These are phyloP conservation scores for Eucidaris tribuloides DNA, from an alignment of 35 echinoderm and acorn worm genomes.

Conservation along the genomic window DNA sequence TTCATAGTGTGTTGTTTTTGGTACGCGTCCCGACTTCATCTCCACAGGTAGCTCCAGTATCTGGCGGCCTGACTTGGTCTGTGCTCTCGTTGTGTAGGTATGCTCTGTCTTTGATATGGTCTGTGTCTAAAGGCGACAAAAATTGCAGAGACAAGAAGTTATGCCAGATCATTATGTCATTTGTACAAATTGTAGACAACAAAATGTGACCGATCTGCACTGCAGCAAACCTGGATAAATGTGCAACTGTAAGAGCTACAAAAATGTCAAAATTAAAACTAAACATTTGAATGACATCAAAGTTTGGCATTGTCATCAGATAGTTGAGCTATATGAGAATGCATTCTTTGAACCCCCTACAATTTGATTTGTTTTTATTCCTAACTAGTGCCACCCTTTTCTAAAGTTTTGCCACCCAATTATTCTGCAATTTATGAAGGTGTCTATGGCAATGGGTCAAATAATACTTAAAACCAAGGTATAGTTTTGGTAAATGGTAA, in stretches of 20 bases:
- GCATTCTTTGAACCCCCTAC: too few species aligned
- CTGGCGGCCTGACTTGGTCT: constrained; percentile 66
- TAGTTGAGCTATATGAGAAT: too few species aligned
- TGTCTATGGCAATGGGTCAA: too few species aligned
- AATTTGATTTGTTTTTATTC: too few species aligned
- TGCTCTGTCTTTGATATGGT: constrained; percentile 43
- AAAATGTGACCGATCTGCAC: neutral
- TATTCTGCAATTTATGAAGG: too few species aligned
- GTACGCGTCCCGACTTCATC: constrained; percentile 41
- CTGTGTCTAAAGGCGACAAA: neutral
- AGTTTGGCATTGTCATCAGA: too few species aligned
- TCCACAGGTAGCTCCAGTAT: constrained; percentile 58
- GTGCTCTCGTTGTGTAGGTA: constrained; percentile 80
- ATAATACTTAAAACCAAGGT: too few species aligned
- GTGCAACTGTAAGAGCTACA: neutral
- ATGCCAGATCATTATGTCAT: neutral
- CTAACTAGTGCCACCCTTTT: too few species aligned
- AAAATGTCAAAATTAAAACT: neutral
- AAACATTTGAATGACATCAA: neutral
- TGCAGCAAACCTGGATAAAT: neutral
- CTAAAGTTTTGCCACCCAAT: too few species aligned
- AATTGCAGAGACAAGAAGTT: neutral
- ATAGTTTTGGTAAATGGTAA: too few species aligned
- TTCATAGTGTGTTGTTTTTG: constrained; percentile 81
- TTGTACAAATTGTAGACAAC: neutral